Percentiles rank a stretch among this genome's conserved stretches.
Conservation (phyloP, 2,797 vertebrate genomes). For the Pelobates cultripes region DNA sequence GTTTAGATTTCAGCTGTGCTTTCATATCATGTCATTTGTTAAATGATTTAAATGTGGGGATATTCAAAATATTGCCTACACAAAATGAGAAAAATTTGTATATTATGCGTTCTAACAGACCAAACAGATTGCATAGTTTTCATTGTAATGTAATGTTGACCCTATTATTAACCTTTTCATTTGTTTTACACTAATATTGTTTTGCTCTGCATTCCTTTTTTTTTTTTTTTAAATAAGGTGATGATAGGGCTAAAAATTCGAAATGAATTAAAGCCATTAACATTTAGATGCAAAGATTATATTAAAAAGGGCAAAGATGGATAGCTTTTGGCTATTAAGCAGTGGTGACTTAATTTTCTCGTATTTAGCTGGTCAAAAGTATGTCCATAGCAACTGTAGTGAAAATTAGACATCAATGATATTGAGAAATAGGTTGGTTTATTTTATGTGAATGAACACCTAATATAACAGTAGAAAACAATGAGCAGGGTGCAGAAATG, state of each 20-base stretch:
- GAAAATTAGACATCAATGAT: too few relatives aligned
- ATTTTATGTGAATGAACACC: background rate
- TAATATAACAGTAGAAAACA: background rate
- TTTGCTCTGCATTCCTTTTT: background rate
- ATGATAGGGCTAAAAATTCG: background rate
- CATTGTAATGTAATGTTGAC: background rate
- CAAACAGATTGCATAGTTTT: conserved; percentile 42
- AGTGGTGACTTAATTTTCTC: too few relatives aligned
- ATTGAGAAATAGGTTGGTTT: background rate
- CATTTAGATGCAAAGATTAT: too few relatives aligned
- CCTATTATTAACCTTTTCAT: conserved; percentile 10
- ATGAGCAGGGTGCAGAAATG: background rate
- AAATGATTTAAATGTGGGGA: conserved; percentile 39
- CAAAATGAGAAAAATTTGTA: conserved; percentile 21
- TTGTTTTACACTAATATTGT: background rate
- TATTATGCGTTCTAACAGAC: conserved; percentile 33
- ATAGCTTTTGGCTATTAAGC: too few relatives aligned
- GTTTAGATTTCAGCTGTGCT: conserved; percentile 46
- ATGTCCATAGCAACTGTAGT: too few relatives aligned
- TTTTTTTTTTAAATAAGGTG: background rate
- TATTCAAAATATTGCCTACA: conserved; percentile 13
- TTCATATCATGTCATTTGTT: conserved; percentile 45
- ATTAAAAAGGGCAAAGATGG: too few relatives aligned
- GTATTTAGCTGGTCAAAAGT: too few relatives aligned
- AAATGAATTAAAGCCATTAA: conserved; percentile 1